Evolutionary conservation across 2,888 invertebrate genomes (phyloP), one percentile per base, ranked within the genome.

Genomic region (Zaprionus obscuricornis): DNA sequence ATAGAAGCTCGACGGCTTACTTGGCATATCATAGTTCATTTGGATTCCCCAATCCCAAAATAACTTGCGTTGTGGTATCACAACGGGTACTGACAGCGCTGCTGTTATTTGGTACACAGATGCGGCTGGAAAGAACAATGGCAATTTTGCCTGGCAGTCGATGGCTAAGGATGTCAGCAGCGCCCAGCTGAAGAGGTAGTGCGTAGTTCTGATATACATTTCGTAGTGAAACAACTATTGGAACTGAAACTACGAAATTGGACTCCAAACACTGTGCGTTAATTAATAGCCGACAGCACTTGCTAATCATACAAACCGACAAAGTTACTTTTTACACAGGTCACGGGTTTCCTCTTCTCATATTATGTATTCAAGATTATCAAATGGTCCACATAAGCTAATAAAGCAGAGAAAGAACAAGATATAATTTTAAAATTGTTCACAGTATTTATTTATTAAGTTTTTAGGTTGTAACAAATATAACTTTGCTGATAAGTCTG

Each of bases 41-140:
- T 89, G 89, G 3, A 88, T 57, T 1, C 89, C 89, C 82, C 85
- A 85, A 59, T 89, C 88, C 66, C 87, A 77, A 37, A 79, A 88
- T 17, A 87, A 52, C n/a, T 83, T 85, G 7, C 79, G 83, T 2
- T 67, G 63, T 0, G 85, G 79, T 34, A 75, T 62, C 1, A 65
- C 66, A 1, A 88, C 60, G 0, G 89, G 88, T 20, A 86, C 74
- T 2, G 88, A 88, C 5, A 88, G 27, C 1, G 88, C 71, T 3
- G 79, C 72, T 5, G 87, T 87, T 3, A 88, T 54, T 75, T 88
- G 66, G 8, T 66, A 59, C 3, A 77, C 67, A 5, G 76, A 82
- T 0, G 64, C 7, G 2, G 64, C 51, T 1, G 76, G 83, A 63
- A 59, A 76, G 13, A 67, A 58, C n/a, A 76, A 10, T 0, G 74